phyloP scores from a whole-genome alignment of 2,113 vertebrate species.

The Thomomys bottae region DNA sequence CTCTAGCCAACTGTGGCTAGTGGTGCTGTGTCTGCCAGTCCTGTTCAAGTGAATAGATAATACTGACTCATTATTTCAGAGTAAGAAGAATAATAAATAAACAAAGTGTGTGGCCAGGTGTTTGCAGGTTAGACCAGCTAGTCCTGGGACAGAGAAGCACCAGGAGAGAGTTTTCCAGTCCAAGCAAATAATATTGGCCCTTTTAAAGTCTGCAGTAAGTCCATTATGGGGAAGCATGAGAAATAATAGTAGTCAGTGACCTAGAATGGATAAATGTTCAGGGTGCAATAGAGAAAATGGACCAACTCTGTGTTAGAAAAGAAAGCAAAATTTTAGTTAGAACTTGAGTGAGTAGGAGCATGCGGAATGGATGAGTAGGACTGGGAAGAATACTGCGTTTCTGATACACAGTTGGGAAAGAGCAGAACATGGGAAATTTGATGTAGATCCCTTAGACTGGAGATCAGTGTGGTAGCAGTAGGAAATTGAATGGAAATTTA shows the following conservation, averaged over 20 bases:
- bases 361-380: not conserved
- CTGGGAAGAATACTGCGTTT: not conserved
- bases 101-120: not conserved
- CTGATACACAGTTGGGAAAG: not conserved
- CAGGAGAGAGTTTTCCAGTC: not conserved
- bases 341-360: not conserved
- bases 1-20: not conserved
- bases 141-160: slow-evolving; percentile 4
- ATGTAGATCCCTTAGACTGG: not conserved
- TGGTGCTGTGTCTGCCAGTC: not conserved
- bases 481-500: not conserved
- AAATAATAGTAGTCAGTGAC: not conserved
- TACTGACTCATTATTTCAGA: slow-evolving; percentile 10
- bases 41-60: not conserved
- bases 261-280: not conserved
- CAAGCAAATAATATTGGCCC: not conserved
- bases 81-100: slow-evolving; percentile 23
- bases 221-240: not conserved
- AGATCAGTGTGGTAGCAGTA: not conserved
- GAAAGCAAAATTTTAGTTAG: not conserved
- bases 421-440: not conserved
- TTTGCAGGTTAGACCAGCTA: not conserved
- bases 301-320: not conserved
- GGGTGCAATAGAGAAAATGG: not conserved
- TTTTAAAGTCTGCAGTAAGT: slow-evolving; percentile 5